Percentiles rank a stretch among this genome's conserved stretches.
Evolutionary conservation across 2,888 invertebrate genomes (phyloP).

Genomic region (Leuctra nigra): DNA sequence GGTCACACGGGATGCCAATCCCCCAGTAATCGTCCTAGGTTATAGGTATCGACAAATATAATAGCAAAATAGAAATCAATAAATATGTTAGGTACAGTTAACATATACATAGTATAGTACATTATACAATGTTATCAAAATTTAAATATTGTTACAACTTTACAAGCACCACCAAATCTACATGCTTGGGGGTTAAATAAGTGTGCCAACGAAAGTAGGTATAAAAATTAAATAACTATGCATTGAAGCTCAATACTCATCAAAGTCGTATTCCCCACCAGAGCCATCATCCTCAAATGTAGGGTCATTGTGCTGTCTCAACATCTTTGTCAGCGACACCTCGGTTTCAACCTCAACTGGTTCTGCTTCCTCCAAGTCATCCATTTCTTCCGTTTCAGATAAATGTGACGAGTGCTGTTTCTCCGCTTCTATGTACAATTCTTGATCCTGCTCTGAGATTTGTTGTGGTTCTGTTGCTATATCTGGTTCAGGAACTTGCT

Average conservation of each 20-base stretch:
- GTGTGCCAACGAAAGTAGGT: too few relatives aligned
- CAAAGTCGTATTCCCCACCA: conserved; percentile 55
- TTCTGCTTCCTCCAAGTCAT: conserved; percentile 36
- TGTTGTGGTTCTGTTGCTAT: not conserved
- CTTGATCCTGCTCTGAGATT: not conserved
- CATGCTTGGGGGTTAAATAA: too few relatives aligned
- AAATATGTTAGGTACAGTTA: too few relatives aligned
- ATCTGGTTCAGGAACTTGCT: not conserved
- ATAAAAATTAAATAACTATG: too few relatives aligned
- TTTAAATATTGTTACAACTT: too few relatives aligned
- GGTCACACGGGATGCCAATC: too few relatives aligned
- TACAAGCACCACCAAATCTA: too few relatives aligned
- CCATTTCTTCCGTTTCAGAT: conserved; percentile 32
- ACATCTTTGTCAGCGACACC: conserved; percentile 41
- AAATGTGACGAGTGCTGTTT: not conserved
- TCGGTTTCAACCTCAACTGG: conserved; percentile 35
- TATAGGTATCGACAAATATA: too few relatives aligned
- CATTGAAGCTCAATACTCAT: conserved; percentile 55
- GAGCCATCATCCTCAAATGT: conserved; percentile 62
- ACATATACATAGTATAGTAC: too few relatives aligned
- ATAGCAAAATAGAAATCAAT: too few relatives aligned
- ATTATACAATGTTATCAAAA: too few relatives aligned
- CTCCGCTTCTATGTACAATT: not conserved
- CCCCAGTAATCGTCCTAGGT: too few relatives aligned
- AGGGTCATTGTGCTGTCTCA: conserved; percentile 51